Evolutionary conservation across 2,113 vertebrate genomes (phyloP).

Genomic region (Chauna torquata): DNA sequence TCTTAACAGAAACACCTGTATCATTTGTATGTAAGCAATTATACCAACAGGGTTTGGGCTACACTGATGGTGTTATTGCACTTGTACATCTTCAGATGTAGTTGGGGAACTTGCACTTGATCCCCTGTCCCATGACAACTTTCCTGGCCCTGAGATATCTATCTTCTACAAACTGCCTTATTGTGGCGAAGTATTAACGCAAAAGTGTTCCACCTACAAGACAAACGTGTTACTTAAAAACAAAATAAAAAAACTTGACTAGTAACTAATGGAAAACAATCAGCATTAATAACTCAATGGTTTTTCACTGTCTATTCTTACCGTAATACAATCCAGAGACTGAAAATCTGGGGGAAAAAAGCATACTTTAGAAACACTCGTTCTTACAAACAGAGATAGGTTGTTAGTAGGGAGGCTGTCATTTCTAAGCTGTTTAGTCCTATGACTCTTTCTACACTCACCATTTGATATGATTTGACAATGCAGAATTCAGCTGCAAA

Average conservation of each 20-base stretch:
- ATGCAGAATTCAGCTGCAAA: constrained; percentile 49
- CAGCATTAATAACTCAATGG: not conserved
- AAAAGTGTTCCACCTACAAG: not conserved
- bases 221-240: not conserved
- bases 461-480: constrained; percentile 56
- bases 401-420: not conserved
- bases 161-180: not conserved
- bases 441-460: not conserved
- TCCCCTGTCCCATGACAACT: too few species aligned
- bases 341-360: not conserved
- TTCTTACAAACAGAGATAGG: not conserved
- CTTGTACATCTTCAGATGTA: not conserved
- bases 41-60: not conserved
- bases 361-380: not conserved
- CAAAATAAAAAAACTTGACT: not conserved
- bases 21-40: not conserved
- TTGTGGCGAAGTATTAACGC: fast-evolving
- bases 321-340: not conserved
- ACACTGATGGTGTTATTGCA: too few species aligned
- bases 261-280: not conserved
- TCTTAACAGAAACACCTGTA: not conserved
- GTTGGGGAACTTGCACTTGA: not conserved
- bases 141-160: not conserved
- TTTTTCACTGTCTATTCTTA: not conserved
- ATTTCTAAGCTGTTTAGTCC: not conserved